Conservation (phyloP, 2,113 vertebrate species). For the Andinoacara biseriatus region DNA sequence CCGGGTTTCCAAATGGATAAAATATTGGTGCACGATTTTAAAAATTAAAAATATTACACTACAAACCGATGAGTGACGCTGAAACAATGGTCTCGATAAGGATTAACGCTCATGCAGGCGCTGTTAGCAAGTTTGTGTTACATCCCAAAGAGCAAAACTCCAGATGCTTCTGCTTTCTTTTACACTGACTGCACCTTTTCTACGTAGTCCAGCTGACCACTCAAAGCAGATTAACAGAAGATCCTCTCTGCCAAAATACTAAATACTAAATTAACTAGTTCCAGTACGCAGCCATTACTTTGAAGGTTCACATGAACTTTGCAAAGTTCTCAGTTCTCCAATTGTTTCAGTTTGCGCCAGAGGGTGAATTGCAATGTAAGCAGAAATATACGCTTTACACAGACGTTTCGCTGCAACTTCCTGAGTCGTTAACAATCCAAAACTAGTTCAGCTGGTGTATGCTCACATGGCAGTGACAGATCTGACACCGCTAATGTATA, state of each 20-base stretch:
- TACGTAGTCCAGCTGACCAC: background rate
- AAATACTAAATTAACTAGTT: too few relatives aligned
- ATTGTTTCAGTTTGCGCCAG: too few relatives aligned
- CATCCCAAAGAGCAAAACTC: background rate
- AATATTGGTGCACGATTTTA: background rate
- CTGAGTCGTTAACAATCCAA: background rate
- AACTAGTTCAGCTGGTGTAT: background rate
- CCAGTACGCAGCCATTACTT: too few relatives aligned
- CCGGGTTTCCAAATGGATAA: background rate
- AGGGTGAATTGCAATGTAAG: background rate
- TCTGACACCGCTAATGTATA: background rate
- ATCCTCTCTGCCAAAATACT: too few relatives aligned
- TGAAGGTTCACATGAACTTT: background rate
- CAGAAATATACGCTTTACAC: background rate
- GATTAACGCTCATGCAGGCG: background rate
- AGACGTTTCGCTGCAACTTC: background rate
- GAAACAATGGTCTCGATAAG: background rate
- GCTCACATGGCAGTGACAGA: background rate
- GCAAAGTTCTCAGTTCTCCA: too few relatives aligned
- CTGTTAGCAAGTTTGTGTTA: background rate
- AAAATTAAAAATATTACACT: background rate
- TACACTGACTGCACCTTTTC: background rate
- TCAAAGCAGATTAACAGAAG: background rate
- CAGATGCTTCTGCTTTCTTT: background rate
- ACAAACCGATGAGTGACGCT: background rate